Percentiles rank a stretch among this genome's conserved stretches.
Evolutionary conservation across 2,797 vertebrate genomes (phyloP).

Genomic region (Crypturellus tataupa): DNA sequence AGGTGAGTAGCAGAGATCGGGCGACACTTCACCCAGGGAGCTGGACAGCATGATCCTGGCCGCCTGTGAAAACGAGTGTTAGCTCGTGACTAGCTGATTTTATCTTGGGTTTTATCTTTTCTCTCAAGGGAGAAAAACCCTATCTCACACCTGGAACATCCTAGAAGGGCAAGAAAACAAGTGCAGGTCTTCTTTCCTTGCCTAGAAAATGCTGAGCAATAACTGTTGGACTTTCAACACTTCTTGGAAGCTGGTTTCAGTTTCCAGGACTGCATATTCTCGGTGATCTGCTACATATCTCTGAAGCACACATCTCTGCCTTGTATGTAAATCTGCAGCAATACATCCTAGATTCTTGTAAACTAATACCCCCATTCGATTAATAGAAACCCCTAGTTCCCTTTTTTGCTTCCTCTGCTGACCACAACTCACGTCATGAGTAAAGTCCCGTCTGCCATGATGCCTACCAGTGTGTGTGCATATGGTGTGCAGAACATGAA

Average conservation of each 20-base stretch:
- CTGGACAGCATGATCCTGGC: neutral
- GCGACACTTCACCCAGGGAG: neutral
- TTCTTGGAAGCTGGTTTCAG: conserved; percentile 54
- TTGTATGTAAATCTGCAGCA: conserved; percentile 59
- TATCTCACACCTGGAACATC: neutral
- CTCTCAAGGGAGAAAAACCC: fast-evolving
- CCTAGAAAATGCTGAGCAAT: neutral
- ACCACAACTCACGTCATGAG: conserved; percentile 67
- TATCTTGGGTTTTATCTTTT: neutral
- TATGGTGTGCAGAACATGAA: conserved; percentile 61
- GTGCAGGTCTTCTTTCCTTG: neutral
- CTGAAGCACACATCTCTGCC: conserved; percentile 33
- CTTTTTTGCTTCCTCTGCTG: conserved; percentile 70
- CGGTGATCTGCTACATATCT: conserved; percentile 1
- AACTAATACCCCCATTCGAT: conserved; percentile 5
- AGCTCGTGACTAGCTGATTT: neutral
- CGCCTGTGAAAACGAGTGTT: neutral
- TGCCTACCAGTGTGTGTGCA: conserved; percentile 41
- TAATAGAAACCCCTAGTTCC: conserved; percentile 62
- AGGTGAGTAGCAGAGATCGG: neutral
- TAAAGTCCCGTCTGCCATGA: conserved; percentile 41
- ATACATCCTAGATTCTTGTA: conserved; percentile 64
- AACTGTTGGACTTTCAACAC: neutral
- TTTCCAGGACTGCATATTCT: conserved; percentile 40
- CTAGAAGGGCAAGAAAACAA: neutral